phyloP scores from a whole-genome alignment of 2,113 vertebrate species.

The Nothobranchius kuhntae region DNA sequence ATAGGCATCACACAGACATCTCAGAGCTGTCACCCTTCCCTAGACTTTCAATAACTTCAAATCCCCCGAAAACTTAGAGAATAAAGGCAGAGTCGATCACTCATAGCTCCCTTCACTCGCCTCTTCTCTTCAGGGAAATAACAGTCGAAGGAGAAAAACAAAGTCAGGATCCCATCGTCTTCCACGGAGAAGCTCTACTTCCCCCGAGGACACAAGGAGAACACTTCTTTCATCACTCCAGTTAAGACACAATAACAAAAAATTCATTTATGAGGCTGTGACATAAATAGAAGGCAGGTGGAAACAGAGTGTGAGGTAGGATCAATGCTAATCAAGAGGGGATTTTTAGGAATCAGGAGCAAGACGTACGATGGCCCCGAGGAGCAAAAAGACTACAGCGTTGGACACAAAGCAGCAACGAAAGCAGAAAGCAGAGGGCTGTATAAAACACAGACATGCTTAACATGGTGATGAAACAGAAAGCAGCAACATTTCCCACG shows the following conservation, averaged over 20 bases:
- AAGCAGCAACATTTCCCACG: neutral
- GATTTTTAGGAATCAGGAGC: conserved; percentile 39
- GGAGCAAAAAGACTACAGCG: neutral
- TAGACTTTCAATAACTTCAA: conserved; percentile 74
- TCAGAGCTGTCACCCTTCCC: conserved; percentile 63
- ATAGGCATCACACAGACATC: conserved; percentile 54
- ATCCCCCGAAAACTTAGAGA: conserved; percentile 68
- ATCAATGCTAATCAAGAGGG: conserved; percentile 57
- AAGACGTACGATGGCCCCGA: neutral
- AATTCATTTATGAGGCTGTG: conserved; percentile 61
- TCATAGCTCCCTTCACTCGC: conserved; percentile 59
- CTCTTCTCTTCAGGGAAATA: conserved; percentile 73
- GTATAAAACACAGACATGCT: neutral
- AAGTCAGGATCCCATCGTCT: conserved; percentile 68
- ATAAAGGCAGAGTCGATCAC: conserved; percentile 72
- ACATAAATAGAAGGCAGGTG: conserved; percentile 44
- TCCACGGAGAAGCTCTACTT: conserved; percentile 34
- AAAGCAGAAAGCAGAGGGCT: neutral
- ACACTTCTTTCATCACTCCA: conserved; percentile 59
- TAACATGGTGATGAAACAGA: neutral
- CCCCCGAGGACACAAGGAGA: conserved; percentile 49
- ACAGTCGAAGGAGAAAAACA: conserved; percentile 71
- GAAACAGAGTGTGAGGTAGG: conserved; percentile 24
- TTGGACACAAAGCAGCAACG: conserved; percentile 4
- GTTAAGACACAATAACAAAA: conserved; percentile 60